Evolutionary conservation across 2,797 vertebrate species (phyloP), one percentile per base, ranked within the genome.

Genomic region (Eremophila alpestris): DNA sequence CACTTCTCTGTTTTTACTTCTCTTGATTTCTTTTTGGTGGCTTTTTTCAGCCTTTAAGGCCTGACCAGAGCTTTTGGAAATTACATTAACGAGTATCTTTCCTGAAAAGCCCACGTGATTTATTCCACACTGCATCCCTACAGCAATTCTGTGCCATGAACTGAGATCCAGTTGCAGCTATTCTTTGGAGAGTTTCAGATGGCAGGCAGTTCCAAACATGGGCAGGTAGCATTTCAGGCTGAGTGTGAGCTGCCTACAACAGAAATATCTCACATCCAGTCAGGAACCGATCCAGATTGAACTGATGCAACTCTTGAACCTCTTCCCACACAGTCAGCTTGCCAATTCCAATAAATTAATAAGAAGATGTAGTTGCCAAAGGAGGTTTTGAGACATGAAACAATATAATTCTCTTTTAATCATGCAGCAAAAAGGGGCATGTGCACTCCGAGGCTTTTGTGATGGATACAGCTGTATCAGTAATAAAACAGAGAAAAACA

Each of bases 341-440:
- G 89, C 87, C 95, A 91, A 59, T 32, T 90, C 63, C 85, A 93
- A 55, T 88, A 89, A 90, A 91, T 78, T 91, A 78, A 49, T 58
- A 84, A 49, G n/a, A 56, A 62, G 46, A 48, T 41, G 5, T 0
- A 60, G 46, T 17, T 90, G 80, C 80, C 89, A 95, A 74, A 68
- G 65, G 43, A 80, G 26, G 13, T 75, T 88, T 59, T 70, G 54
- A 86, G 80, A 88, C 65, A 41, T 48, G 73, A 93, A 94, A 90
- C 62, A 55, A 85, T 56, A 23, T 24, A 41, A 68, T 68, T 67
- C 81, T 71, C 58, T 78, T 80, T 68, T 73, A 90, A 67, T 71
- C 55, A 20, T 12, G 36, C 80, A 88, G 73, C 41, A 69, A 51
- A 86, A 65, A 38, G 38, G 26, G 62, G 58, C 29, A 64, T 4